These are phyloP conservation scores for Hylaeus anthracinus DNA, from an alignment of 1,140 invertebrate genomes.

Conservation along the genomic window DNA sequence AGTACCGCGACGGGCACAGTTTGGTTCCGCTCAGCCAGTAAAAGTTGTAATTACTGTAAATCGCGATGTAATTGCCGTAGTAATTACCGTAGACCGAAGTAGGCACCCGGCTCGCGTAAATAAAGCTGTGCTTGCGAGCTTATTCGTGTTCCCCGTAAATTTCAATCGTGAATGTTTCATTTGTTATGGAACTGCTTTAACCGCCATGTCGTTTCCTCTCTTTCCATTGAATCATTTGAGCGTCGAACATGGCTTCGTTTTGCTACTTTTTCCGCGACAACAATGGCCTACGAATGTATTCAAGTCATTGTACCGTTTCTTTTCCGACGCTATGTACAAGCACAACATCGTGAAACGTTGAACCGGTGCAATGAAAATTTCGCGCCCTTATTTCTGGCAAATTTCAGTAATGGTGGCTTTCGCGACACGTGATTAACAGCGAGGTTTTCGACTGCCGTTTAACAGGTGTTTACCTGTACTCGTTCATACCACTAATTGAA, in stretches of 20 bases:
- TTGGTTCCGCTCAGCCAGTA: constrained; percentile 48
- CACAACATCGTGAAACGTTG: too few relatives aligned
- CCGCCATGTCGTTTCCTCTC: constrained; percentile 1
- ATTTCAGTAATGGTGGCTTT: too few relatives aligned
- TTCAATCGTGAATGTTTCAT: constrained; percentile 50
- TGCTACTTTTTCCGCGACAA: too few relatives aligned
- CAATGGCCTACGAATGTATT: background rate
- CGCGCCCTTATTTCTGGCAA: too few relatives aligned
- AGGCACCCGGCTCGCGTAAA: constrained; percentile 48
- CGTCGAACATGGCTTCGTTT: background rate
- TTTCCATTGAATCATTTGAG: constrained; percentile 3
- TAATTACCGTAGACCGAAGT: constrained; percentile 49
- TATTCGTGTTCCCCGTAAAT: constrained; percentile 38
- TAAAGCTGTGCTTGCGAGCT: constrained; percentile 51
- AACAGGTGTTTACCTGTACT: too few relatives aligned
- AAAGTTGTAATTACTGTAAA: constrained; percentile 55
- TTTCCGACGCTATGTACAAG: too few relatives aligned
- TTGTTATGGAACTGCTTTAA: constrained; percentile 46
- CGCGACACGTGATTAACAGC: too few relatives aligned
- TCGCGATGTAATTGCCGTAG: constrained; percentile 53
- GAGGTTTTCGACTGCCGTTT: too few relatives aligned
- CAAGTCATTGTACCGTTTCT: too few relatives aligned
- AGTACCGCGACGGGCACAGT: constrained; percentile 29
- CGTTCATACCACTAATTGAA: too few relatives aligned
- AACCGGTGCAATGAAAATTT: too few relatives aligned